Base-by-base conservation (phyloP, 1,140 invertebrate species). In the Anastatus disparis region DNA sequence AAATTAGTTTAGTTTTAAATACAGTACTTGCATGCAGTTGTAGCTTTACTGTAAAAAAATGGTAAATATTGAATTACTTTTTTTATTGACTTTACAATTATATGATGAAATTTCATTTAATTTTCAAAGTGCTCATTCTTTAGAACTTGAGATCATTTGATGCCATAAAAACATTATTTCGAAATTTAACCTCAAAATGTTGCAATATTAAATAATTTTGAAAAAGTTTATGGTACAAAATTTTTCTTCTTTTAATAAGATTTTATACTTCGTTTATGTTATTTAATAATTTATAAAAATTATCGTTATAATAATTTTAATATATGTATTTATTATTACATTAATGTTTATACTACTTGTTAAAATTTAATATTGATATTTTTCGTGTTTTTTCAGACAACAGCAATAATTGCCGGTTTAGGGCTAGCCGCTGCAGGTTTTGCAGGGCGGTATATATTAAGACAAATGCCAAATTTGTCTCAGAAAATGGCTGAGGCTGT, bases 361-460 rank as follows among this genome's bases (percentile, higher is more conserved):
- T 52, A 10, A 62, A 10, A 48, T 72, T 69, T 24, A 27, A 17
- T 44, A 40, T 17, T 24, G 42, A 17, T 15, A 13, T 40, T 40
- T 29, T 31, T 10, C 52, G 35, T 38, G 67, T 53, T 68, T 75
- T 83, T 87, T 72, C 72, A 94, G 94, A 88, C 91, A 55, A 89
- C 88, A 79, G 88, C 90, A 29, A 82, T 93, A 56, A 91, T 97
- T 68, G 92, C 93, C 62, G 95, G 95, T 24, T 78, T 97, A 55
- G 94, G 94, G 4, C 84, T 97, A 76, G 95, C 95, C 17, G 93
- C 91, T 10, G 86, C 95, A 10, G 95, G 95, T 24, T 96, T 94
- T 86, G 89, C 90, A 69, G 96, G 95, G 15, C 89, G 94, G 73
- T 95, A 94, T 81, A 76, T 93, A 8, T 44, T 95, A 6, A 88